Evolutionary conservation across 2,797 vertebrate genomes (phyloP), one percentile per base, ranked within the genome.

Genomic region (Syngnathus rostellatus): DNA sequence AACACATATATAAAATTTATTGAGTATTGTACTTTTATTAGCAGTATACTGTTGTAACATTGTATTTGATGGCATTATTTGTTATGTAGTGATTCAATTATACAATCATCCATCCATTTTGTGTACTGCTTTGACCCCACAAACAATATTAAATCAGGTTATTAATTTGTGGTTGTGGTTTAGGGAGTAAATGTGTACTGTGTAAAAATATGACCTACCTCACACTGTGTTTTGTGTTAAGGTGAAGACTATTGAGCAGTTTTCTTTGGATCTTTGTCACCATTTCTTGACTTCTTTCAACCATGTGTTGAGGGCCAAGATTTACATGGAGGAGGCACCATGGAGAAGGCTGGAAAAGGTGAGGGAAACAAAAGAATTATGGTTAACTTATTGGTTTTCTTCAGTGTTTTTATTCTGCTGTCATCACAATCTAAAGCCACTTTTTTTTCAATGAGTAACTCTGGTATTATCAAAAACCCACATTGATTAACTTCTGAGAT

Each of bases 341-440:
- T 99, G 97, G 95, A 94, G 83, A 77, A 91, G 91, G 73, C 77
- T 98, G 64, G 90, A 95, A 43, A 94, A 97, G 94, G 96, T 99
- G 55, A 31, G 31, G 31, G 14, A 39, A 60, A 60, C 21, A 69
- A 51, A 51, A 51, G 2, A 17, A 6, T 48, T 6, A 14, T 31
- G 5, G 12, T 55, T 31, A 31, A 25, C 21, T 1, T 11, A 17
- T 50, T 53, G 21, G 51, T 53, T n/a, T 53, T 53, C 6, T 21
- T 53, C n/a, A 53, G 10, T 6, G n/a, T 10, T 51, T 19, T 51
- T n/a, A n/a, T n/a, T 51, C 48, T 51, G 48, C n/a, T 51, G n/a
- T 51, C 19, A n/a, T n/a, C 19, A 51, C n/a, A 8, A 51, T 21
- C 48, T 19, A 8, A 8, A 51, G n/a, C 50, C 23, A 54, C 9